Base-by-base conservation (phyloP, 2,797 vertebrate species). In the Nannoperca australis region DNA sequence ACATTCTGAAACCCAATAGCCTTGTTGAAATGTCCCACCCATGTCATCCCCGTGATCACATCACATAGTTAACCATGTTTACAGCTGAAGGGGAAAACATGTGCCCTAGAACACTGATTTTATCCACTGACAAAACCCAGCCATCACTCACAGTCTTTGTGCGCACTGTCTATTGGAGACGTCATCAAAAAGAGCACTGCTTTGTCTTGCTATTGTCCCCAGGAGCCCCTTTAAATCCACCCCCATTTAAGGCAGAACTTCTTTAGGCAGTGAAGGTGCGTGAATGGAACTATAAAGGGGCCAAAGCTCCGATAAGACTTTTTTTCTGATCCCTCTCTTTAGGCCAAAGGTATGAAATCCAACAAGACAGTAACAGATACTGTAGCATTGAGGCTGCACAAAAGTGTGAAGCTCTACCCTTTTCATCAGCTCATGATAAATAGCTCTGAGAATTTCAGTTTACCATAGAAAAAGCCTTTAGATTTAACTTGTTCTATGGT, bases 21-120 rank as follows among this genome's bases (percentile, higher is more conserved):
- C 20, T 60, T 72, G 81, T 86, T 87, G 79, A 84, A 74, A 64
- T 84, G 84, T 87, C 75, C 81, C 73, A 73, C 58, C 51, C 53
- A 71, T 78, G 81, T 86, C 73, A 69, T 70, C 34, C 30, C 14
- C 45, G 50, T 79, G 84, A 85, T 88, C 84, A 75, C 78, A 82
- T 91, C 75, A 66, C 83, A 83, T 78, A 84, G 77, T 81, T 65
- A 78, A 89, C 73, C 76, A 60, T 90, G 83, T 90, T 86, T 89
- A 76, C 79, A 81, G 85, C 89, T 88, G 18, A 78, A 73, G 81
- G 88, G 77, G 44, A 58, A 73, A 85, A 80, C 53, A 76, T 76
- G 61, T 22, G 10, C 32, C 56, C 53, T 66, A 66, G 76, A 78
- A 81, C 44, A 53, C 17, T 4, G 34, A 70, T 30, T 65, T 66